Conservation (phyloP, 1,140 invertebrate species). For the Magallana angulata region DNA sequence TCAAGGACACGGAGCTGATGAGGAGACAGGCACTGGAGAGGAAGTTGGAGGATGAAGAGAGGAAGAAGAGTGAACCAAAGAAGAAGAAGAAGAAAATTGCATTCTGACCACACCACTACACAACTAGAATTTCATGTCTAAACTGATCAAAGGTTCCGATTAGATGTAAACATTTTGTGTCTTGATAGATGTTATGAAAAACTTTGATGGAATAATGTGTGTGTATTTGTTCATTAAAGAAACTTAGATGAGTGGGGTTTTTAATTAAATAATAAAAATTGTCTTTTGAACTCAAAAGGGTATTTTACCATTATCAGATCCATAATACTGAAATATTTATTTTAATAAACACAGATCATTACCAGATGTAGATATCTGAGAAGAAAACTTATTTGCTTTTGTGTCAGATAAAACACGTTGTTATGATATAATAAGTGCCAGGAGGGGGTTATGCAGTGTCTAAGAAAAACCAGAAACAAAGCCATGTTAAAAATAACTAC, state of each 20-base stretch:
- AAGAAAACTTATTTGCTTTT: no score
- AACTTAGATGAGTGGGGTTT: not conserved
- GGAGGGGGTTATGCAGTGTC: no score
- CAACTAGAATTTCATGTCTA: not conserved
- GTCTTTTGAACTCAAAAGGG: no score
- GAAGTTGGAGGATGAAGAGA: conserved; percentile 64
- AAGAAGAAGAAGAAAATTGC: conserved; percentile 70
- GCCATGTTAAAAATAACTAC: no score
- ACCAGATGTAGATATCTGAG: no score
- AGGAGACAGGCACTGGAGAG: conserved; percentile 68
- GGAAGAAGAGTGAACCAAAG: conserved; percentile 65
- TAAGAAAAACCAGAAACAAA: no score
- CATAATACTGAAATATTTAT: no score
- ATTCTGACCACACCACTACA: conserved; percentile 47
- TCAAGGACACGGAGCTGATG: conserved; percentile 64
- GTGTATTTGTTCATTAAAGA: not conserved
- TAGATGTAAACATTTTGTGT: not conserved
- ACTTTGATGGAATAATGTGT: not conserved
- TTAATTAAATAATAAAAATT: no score
- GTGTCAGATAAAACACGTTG: no score
- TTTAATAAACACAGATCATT: no score
- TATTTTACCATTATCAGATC: no score
- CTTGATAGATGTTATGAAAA: not conserved
- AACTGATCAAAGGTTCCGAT: not conserved
- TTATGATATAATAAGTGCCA: no score